Evolutionary conservation across 2,113 vertebrate genomes (phyloP).

Genomic region (Peromyscus leucopus): DNA sequence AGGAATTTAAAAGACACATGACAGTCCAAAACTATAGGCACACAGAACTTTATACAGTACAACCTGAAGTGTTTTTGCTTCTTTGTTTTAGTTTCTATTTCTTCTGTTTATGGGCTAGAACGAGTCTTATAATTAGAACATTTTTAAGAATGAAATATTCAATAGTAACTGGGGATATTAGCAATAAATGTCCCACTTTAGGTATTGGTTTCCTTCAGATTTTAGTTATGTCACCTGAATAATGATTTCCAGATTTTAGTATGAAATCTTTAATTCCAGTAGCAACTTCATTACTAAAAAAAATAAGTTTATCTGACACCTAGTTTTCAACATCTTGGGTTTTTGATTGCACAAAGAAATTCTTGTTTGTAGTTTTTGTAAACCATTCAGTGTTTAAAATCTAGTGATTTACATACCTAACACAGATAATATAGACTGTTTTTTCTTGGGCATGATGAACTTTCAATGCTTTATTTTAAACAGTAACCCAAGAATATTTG

Average conservation of each 20-base stretch:
- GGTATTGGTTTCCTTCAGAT: slow-evolving; percentile 6
- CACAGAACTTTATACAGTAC: not conserved
- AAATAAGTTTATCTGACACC: not conserved
- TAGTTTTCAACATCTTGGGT: not conserved
- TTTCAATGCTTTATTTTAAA: slow-evolving; percentile 1
- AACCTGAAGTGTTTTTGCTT: slow-evolving; percentile 2
- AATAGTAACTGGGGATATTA: slow-evolving; percentile 22
- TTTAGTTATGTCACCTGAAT: slow-evolving; percentile 43
- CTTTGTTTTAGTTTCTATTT: slow-evolving; percentile 5
- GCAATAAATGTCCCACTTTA: not conserved
- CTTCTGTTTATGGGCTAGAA: not conserved
- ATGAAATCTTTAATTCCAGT: slow-evolving; percentile 31
- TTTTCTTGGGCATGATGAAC: not conserved
- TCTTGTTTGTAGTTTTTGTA: not conserved
- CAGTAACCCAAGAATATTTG: slow-evolving; percentile 26
- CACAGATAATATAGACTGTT: not conserved
- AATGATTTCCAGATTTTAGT: not conserved
- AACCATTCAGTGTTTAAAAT: not conserved
- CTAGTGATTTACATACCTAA: not conserved
- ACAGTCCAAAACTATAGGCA: not conserved
- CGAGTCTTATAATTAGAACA: slow-evolving; percentile 21
- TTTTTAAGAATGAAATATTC: not conserved
- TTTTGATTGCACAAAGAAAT: not conserved
- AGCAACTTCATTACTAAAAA: not conserved
- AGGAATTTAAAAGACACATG: slow-evolving; percentile 12